Evolutionary conservation across 2,113 vertebrate genomes (phyloP).

Genomic region (Entelurus aequoreus): DNA sequence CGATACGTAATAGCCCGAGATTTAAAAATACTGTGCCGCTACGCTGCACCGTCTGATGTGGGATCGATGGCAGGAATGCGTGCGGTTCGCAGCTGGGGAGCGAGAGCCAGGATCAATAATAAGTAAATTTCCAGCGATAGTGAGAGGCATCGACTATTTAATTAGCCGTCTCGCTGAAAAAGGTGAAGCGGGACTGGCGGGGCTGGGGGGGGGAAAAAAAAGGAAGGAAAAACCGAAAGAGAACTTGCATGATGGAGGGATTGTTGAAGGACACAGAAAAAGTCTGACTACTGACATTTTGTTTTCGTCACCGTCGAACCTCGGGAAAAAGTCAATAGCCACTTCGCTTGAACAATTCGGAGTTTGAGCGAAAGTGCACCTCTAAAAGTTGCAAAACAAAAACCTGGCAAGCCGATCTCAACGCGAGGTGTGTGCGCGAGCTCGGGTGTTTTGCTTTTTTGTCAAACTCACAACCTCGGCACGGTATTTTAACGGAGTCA

Average conservation of each 20-base stretch:
- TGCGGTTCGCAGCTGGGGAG: constrained; percentile 67
- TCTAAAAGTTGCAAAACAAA: too few species aligned
- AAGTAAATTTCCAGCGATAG: constrained; percentile 73
- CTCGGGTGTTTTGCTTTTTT: too few species aligned
- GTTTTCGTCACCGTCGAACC: not conserved
- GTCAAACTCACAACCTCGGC: too few species aligned
- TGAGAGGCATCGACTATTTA: constrained; percentile 67
- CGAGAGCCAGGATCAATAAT: constrained; percentile 66
- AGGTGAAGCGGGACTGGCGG: constrained; percentile 50
- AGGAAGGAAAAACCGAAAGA: constrained; percentile 26
- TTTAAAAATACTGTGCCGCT: constrained; percentile 69
- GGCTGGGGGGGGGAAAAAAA: not conserved
- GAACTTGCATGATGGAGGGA: constrained; percentile 16
- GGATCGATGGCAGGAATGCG: constrained; percentile 69
- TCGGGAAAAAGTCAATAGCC: not conserved
- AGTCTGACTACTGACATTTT: not conserved
- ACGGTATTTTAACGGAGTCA: too few species aligned
- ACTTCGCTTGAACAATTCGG: not conserved
- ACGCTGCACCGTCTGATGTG: constrained; percentile 62
- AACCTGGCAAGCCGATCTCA: too few species aligned
- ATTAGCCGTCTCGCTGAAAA: constrained; percentile 65
- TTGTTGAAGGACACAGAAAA: constrained; percentile 19
- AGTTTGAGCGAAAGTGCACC: too few species aligned
- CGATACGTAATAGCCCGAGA: constrained; percentile 71
- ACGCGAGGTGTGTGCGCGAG: too few species aligned